Evolutionary conservation across 2,113 vertebrate species (phyloP).

Genomic region (Isichthys henryi): DNA sequence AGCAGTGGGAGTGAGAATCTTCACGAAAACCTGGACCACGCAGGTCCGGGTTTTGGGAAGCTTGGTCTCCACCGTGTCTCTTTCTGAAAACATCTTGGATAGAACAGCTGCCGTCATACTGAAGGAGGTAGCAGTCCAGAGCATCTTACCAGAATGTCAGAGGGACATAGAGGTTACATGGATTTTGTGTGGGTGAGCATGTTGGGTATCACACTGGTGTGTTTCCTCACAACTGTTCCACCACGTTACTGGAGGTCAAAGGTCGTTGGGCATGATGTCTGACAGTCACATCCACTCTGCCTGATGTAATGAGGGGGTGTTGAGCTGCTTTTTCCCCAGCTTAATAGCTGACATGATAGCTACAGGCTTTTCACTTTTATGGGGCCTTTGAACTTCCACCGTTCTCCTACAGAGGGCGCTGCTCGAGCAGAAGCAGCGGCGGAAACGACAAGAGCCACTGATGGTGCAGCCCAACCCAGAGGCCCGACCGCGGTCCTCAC

Average conservation of each 20-base stretch:
- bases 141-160: background rate
- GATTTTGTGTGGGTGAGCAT: background rate
- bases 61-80: background rate
- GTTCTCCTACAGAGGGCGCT: constrained; percentile 68
- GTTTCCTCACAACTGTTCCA: background rate
- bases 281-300: background rate
- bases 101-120: background rate
- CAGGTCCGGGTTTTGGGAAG: background rate
- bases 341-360: background rate
- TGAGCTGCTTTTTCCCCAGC: background rate
- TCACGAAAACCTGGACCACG: background rate
- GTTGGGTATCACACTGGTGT: background rate
- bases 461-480: constrained; percentile 93
- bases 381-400: background rate
- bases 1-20: background rate
- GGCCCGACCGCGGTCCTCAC: constrained; percentile 59
- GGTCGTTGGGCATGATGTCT: background rate
- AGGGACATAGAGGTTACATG: background rate
- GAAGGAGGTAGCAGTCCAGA: background rate
- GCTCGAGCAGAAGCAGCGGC: constrained; percentile 85
- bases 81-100: background rate
- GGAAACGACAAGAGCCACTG: constrained; percentile 79
- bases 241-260: background rate
- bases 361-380: background rate
- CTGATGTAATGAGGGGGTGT: background rate